Base-by-base conservation (phyloP, 1,140 invertebrate genomes). In the Homarus americanus region DNA sequence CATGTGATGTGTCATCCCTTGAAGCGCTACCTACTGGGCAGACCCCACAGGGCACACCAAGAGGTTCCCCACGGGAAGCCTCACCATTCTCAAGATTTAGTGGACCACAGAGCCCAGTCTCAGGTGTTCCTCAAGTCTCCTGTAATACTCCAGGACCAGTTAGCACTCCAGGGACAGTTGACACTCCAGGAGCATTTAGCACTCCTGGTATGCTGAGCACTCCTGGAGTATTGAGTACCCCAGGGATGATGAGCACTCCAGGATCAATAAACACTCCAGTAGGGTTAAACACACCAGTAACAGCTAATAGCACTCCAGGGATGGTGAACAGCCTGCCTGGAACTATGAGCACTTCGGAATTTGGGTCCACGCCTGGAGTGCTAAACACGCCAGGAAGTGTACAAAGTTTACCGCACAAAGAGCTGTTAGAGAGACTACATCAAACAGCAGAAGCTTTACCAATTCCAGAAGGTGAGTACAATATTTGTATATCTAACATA, bases 1-100 rank as follows among this genome's bases (percentile, higher is more conserved):
- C 96, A 12, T 96, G 96, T 94, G 96, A 96, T 93, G 95, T 95
- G 20, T 82, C 82, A 24, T 82, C 91, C n/a, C 82, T 93, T 96
- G 95, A 83, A 69, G 44, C 89, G 36, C 32, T 86, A 15, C 89
- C 82, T 10, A 32, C 53, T 38, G 63, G 83, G 9, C 85, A 92
- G 17, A 92, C 91, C 28, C 91, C 91, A 20, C 82, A 88, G 28
- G 91, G 86, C 10, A 91, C 89, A 32, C 89, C 86, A 4, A 85
- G 73, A 44, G 91, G 91, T 15, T 85, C 89, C 32, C 89, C 89
- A 32, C 63, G 89, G 58, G 89, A 85, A 44, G 73, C 89, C n/a
- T 93, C 93, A 93, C 91, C 91, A 91, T 75, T 49, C 93, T 40
- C 93, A 91, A 49, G 93, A 86, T 84, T 72, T 49, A 85, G 66